Conservation (phyloP, 2,888 invertebrate genomes). For the Harpalus rufipes region DNA sequence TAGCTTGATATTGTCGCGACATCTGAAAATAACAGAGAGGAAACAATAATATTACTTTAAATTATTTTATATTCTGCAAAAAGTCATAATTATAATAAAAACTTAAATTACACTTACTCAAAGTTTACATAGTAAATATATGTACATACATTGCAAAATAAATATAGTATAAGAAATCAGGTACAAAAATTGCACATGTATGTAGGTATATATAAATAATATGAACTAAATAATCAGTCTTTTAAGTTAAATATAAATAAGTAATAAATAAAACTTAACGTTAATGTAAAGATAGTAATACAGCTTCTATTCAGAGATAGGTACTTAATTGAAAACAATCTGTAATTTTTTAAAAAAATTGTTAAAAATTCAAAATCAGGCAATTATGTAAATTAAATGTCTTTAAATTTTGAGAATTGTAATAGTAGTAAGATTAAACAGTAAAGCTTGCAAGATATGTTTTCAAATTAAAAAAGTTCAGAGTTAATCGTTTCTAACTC, state of each 20-base stretch:
- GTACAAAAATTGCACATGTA: constrained; percentile 63
- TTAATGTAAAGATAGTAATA: constrained; percentile 50
- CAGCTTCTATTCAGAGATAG: constrained; percentile 20
- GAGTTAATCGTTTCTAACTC: constrained; percentile 12
- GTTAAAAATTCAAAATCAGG: background rate
- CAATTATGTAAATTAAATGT: constrained; percentile 22
- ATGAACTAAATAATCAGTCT: constrained; percentile 61
- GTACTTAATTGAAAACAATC: constrained; percentile 33
- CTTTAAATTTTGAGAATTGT: constrained; percentile 12
- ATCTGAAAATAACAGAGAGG: constrained; percentile 21
- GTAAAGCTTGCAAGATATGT: constrained; percentile 44
- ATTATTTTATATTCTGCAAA: constrained; percentile 55
- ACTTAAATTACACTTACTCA: constrained; percentile 50
- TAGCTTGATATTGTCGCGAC: background rate
- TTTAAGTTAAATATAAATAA: constrained; percentile 61
- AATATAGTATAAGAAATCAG: constrained; percentile 60
- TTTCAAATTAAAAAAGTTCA: constrained; percentile 15
- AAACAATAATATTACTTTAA: constrained; percentile 13
- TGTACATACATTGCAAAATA: constrained; percentile 63
- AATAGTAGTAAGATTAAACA: background rate
- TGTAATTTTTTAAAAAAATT: constrained; percentile 3
- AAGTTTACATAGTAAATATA: constrained; percentile 56
- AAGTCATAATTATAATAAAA: constrained; percentile 56
- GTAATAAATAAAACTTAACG: constrained; percentile 61
- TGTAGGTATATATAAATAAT: constrained; percentile 52